Conservation (phyloP, 2,797 vertebrate species). For the Typhlichthys subterraneus region DNA sequence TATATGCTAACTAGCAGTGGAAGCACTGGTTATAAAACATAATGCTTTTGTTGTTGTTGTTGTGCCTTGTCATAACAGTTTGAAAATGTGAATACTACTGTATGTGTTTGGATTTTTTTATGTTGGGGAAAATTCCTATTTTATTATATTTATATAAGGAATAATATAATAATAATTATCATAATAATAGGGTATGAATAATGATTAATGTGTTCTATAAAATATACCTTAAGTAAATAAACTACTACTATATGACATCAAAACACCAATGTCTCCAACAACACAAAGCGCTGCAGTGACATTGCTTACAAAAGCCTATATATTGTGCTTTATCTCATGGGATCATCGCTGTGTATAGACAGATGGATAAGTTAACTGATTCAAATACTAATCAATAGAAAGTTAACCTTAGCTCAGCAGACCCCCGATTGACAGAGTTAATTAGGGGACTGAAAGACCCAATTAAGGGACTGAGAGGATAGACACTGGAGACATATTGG, state of each 20-base stretch:
- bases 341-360: slow-evolving; percentile 26
- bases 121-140: too few relatives aligned
- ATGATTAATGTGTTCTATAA: too few relatives aligned
- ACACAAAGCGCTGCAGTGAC: slow-evolving; percentile 3
- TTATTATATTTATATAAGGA: too few relatives aligned
- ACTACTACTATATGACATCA: background rate
- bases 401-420: slow-evolving; percentile 60
- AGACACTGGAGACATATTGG: slow-evolving; percentile 73
- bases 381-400: slow-evolving; percentile 66
- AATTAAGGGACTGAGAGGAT: slow-evolving; percentile 75
- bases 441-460: slow-evolving; percentile 79
- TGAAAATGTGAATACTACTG: background rate
- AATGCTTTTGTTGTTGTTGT: background rate
- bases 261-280: slow-evolving; percentile 2
- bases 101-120: too few relatives aligned
- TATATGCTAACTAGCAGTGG: slow-evolving; percentile 53
- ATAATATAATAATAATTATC: too few relatives aligned
- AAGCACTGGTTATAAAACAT: slow-evolving; percentile 26
- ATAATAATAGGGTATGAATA: too few relatives aligned
- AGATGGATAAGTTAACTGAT: slow-evolving; percentile 67
- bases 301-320: slow-evolving; percentile 15
- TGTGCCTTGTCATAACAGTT: background rate
- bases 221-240: too few relatives aligned
- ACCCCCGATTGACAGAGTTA: slow-evolving; percentile 71
- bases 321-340: slow-evolving; percentile 25